Evolutionary conservation across 1,140 invertebrate species (phyloP).

Genomic region (Formica exsecta): DNA sequence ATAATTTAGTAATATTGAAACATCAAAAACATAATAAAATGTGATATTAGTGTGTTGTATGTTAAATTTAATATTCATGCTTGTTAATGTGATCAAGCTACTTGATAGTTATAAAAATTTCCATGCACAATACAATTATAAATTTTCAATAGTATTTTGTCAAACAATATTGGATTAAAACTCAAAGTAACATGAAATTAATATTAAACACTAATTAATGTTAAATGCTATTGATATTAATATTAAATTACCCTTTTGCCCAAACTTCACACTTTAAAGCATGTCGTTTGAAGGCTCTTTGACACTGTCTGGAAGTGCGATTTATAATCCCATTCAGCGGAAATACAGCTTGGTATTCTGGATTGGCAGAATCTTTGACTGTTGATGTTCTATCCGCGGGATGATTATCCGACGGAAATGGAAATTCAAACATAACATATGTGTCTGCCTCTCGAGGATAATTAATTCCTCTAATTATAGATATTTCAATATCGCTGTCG

Average conservation of each 20-base stretch:
- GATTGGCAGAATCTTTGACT: conserved; percentile 95
- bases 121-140: not conserved
- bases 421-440: conserved; percentile 97
- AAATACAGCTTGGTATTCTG: conserved; percentile 92
- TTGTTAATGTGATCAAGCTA: not conserved
- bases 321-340: conserved; percentile 93
- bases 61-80: not conserved
- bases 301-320: conserved; percentile 92
- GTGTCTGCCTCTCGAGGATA: conserved; percentile 97
- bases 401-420: conserved; percentile 94
- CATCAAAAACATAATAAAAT: not conserved
- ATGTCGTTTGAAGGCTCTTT: conserved; percentile 95
- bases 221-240: not conserved
- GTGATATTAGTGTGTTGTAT: not conserved
- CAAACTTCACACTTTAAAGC: conserved; percentile 96
- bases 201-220: conserved; percentile 13
- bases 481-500: conserved; percentile 96
- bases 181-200: conserved; percentile 19
- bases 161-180: not conserved
- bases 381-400: conserved; percentile 92
- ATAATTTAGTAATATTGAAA: not conserved
- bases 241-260: conserved; percentile 93
- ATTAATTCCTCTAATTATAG: conserved; percentile 94
- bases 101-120: not conserved
- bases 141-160: not conserved